Evolutionary conservation across 2,113 vertebrate genomes (phyloP).

Genomic region (Sinocyclocheilus rhinocerous): DNA sequence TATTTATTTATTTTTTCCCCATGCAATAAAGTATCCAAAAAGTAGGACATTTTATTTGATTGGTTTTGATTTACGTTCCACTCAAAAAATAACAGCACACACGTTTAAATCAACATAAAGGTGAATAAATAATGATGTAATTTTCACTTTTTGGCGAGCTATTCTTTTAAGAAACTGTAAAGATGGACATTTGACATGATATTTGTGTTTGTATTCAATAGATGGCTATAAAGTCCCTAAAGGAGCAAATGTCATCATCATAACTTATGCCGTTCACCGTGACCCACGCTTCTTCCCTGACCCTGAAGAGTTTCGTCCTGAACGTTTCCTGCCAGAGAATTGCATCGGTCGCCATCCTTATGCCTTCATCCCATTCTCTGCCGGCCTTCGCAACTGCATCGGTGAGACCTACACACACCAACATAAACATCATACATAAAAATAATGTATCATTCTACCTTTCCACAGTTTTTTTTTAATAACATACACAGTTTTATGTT

Average conservation of each 20-base stretch:
- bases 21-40: too few relatives aligned
- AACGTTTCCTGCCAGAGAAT: slow-evolving; percentile 88
- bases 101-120: too few relatives aligned
- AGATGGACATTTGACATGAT: background rate
- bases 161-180: background rate
- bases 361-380: slow-evolving; percentile 91
- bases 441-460: background rate
- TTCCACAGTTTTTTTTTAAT: background rate
- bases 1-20: too few relatives aligned
- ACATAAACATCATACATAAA: background rate
- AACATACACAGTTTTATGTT: background rate
- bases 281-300: slow-evolving; percentile 85
- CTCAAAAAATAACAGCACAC: too few relatives aligned
- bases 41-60: too few relatives aligned
- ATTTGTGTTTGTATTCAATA: slow-evolving; percentile 60
- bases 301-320: slow-evolving; percentile 88
- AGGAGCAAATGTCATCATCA: slow-evolving; percentile 76
- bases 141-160: background rate
- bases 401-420: slow-evolving; percentile 73
- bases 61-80: too few relatives aligned
- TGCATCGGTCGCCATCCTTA: slow-evolving; percentile 80
- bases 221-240: slow-evolving; percentile 81
- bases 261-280: slow-evolving; percentile 86
- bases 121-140: too few relatives aligned
- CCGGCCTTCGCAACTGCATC: slow-evolving; percentile 94